Percentiles rank a stretch among this genome's conserved stretches.
Evolutionary conservation across 2,888 invertebrate genomes (phyloP).

Genomic region (Thera britannica): DNA sequence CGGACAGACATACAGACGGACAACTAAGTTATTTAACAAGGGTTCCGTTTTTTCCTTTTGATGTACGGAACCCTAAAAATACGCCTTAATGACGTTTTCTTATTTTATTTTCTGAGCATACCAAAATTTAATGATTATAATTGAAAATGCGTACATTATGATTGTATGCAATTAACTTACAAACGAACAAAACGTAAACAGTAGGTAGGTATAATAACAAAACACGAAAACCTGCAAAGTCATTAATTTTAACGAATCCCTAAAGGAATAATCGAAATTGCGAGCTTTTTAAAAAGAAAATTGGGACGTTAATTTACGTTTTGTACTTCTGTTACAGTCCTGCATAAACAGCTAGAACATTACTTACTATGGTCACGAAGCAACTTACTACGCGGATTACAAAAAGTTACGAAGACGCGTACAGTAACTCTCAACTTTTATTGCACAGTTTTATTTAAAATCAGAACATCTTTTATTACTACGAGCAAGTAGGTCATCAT

Average conservation of each 20-base stretch:
- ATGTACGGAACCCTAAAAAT: no score
- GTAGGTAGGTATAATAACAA: constrained; percentile 11
- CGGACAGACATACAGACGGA: no score
- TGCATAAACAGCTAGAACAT: neutral
- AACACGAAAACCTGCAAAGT: constrained; percentile 31
- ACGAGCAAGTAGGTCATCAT: no score
- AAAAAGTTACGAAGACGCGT: no score
- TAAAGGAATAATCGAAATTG: constrained; percentile 37
- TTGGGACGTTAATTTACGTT: constrained; percentile 40
- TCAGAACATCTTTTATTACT: no score
- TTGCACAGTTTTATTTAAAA: no score
- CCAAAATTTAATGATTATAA: no score
- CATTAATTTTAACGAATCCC: constrained; percentile 41
- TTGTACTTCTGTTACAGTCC: constrained; percentile 35
- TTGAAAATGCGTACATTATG: neutral
- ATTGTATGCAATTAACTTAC: neutral
- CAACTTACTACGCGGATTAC: neutral
- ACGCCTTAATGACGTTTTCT: no score
- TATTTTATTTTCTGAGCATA: no score
- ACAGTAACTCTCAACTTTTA: no score
- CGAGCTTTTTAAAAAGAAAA: constrained; percentile 38
- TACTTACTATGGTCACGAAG: neutral
- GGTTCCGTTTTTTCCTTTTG: no score
- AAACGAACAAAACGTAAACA: neutral
- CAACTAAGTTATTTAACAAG: no score